Evolutionary conservation across 2,797 vertebrate species (phyloP).

Genomic region (Esox masquinongy): DNA sequence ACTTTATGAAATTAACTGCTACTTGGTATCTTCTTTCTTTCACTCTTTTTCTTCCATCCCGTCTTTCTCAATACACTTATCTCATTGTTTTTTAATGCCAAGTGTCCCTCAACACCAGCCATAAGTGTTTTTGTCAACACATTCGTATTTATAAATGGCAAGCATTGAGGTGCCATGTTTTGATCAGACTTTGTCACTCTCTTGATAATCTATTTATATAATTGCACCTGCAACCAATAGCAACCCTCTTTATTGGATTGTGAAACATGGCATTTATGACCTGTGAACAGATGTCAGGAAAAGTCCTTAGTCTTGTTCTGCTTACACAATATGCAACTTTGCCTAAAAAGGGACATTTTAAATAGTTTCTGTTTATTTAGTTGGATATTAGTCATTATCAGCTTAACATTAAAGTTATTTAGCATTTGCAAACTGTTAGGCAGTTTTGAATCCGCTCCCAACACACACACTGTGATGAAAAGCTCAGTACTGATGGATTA

Average conservation of each 20-base stretch:
- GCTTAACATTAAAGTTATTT: too few relatives aligned
- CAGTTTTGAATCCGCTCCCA: too few relatives aligned
- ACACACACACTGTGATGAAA: not conserved
- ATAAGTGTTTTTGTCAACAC: constrained; percentile 1
- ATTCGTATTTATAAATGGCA: not conserved
- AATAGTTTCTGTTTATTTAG: too few relatives aligned
- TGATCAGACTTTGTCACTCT: constrained; percentile 3
- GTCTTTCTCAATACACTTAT: not conserved
- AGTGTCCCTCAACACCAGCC: not conserved
- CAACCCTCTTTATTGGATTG: not conserved
- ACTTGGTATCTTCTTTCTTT: not conserved
- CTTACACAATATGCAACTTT: not conserved
- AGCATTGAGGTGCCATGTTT: not conserved
- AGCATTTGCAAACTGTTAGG: too few relatives aligned
- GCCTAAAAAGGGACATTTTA: too few relatives aligned
- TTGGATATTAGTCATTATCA: too few relatives aligned
- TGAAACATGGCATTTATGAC: not conserved
- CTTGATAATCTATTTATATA: constrained; percentile 11
- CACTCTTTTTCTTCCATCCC: not conserved
- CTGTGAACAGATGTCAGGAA: not conserved
- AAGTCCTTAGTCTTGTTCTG: not conserved
- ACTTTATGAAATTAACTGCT: too few relatives aligned
- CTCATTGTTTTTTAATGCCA: too few relatives aligned
- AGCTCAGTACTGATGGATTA: not conserved
- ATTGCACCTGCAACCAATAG: not conserved